These are phyloP conservation scores for Acrocephalus kingi DNA, from an alignment of 2,113 vertebrate genomes.

Conservation along the genomic window DNA sequence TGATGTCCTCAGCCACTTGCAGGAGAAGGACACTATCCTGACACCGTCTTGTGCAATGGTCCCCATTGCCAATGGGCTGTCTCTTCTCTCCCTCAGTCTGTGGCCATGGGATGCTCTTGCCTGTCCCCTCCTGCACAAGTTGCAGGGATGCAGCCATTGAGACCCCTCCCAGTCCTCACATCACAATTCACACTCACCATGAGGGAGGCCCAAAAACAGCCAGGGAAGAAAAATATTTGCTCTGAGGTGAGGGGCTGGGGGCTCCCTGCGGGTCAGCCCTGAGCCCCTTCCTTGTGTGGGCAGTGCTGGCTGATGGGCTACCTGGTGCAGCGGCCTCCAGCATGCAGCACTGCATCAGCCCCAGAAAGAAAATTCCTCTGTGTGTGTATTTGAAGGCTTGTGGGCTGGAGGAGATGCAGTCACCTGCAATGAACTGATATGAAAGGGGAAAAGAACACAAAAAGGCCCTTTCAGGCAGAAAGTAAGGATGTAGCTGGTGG, in stretches of 20 bases:
- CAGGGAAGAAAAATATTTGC: fast-evolving
- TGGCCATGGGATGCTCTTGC: neutral
- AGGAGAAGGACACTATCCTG: neutral
- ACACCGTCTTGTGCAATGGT: neutral
- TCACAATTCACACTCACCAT: neutral
- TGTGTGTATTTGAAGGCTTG: neutral
- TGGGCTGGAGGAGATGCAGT: neutral
- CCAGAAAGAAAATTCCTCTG: neutral
- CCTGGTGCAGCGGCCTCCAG: neutral
- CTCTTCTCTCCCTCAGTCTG: neutral
- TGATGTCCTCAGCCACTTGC: neutral
- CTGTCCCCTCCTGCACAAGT: fast-evolving
- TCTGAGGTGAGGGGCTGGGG: fast-evolving
- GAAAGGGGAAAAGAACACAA: neutral
- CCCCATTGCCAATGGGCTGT: neutral
- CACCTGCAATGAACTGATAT: neutral
- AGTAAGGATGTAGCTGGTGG: fast-evolving
- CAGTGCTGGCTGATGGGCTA: neutral
- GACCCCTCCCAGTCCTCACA: fast-evolving
- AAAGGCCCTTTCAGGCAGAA: neutral
- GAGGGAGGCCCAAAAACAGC: neutral
- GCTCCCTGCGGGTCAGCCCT: neutral
- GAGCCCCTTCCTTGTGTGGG: neutral
- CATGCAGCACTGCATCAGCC: fast-evolving
- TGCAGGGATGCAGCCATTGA: fast-evolving